Conservation (phyloP, 2,113 vertebrate genomes). For the Xenopus laevis region DNA sequence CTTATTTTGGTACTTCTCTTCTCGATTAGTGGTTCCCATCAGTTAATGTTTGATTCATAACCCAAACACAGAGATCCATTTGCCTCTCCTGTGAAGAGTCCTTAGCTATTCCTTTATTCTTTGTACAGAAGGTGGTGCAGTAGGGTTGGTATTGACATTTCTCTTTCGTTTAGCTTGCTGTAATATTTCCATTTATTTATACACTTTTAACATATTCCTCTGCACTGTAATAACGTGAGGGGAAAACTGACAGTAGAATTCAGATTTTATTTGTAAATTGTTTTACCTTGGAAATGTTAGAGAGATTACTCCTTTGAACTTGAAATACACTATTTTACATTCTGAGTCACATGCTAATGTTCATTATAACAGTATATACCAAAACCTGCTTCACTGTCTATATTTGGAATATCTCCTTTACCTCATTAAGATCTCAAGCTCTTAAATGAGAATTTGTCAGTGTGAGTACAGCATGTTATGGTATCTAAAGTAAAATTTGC, state of each 20-base stretch:
- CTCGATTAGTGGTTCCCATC: neutral
- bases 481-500: too few relatives aligned
- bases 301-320: too few relatives aligned
- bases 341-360: too few relatives aligned
- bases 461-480: too few relatives aligned
- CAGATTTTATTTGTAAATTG: slow-evolving; percentile 1
- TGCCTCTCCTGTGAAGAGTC: neutral
- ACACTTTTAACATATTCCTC: neutral
- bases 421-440: too few relatives aligned
- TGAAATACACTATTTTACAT: too few relatives aligned
- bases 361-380: too few relatives aligned
- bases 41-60: neutral
- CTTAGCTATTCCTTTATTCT: neutral
- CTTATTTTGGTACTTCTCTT: neutral
- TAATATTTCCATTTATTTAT: neutral
- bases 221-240: neutral
- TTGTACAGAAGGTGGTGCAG: neutral
- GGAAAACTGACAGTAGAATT: neutral
- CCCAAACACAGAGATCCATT: neutral
- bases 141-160: neutral
- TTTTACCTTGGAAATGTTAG: too few relatives aligned
- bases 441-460: too few relatives aligned
- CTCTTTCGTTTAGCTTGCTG: neutral
- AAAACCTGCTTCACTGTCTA: too few relatives aligned
- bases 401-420: too few relatives aligned